Conservation (phyloP, 35 echinoderm and acorn worm genomes). For the Apostichopus japonicus region DNA sequence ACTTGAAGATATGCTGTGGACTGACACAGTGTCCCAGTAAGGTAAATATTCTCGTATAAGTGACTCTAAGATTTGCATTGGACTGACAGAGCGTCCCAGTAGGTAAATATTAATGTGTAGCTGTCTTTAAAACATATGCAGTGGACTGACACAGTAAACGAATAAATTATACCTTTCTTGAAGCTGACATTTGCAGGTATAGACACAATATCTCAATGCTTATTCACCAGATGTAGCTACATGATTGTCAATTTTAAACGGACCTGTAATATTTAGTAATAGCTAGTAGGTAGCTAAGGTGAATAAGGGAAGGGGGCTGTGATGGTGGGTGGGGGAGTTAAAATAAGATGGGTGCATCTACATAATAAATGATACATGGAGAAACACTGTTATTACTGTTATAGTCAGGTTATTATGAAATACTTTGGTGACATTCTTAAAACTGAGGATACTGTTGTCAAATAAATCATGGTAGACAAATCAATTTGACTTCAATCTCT, state of each 20-base stretch:
- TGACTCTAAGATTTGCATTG: not conserved
- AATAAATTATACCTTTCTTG: not conserved
- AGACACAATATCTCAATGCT: too few relatives aligned
- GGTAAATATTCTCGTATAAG: not conserved
- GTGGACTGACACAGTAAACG: not conserved
- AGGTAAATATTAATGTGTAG: not conserved
- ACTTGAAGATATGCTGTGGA: constrained; percentile 64
- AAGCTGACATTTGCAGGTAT: too few relatives aligned
- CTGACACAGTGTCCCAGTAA: constrained; percentile 78
- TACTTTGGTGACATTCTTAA: too few relatives aligned
- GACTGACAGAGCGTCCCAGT: not conserved
- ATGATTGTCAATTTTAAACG: too few relatives aligned
- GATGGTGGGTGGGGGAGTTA: not conserved
- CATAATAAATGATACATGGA: not conserved
- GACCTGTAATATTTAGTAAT: too few relatives aligned
- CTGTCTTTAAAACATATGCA: not conserved
- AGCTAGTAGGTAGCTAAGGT: too few relatives aligned
- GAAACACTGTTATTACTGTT: not conserved
- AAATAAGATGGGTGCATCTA: not conserved
- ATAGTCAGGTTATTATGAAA: too few relatives aligned
- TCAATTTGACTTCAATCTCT: too few relatives aligned
- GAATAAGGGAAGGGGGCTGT: too few relatives aligned
- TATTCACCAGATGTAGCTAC: too few relatives aligned
- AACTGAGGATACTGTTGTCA: too few relatives aligned
- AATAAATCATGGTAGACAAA: too few relatives aligned